A percentile compares a stretch with the other conserved stretches of the same genome.
These are phyloP conservation scores for Melierax canorus DNA, from an alignment of 2,113 vertebrate species.

Conservation along the genomic window DNA sequence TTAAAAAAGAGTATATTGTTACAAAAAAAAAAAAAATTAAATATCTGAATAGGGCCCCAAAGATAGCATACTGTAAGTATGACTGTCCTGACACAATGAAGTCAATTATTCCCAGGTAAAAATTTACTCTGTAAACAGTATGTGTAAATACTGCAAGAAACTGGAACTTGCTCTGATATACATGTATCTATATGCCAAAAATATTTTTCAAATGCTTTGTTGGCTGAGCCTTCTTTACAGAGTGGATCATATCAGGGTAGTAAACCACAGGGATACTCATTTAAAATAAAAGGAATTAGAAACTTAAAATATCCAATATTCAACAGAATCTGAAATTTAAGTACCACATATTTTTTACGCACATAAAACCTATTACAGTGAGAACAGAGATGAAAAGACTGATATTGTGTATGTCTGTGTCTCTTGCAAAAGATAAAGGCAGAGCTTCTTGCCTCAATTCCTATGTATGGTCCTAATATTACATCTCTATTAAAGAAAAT, in stretches of 20 bases:
- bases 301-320: background rate
- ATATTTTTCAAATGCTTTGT: background rate
- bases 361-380: background rate
- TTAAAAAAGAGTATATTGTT: background rate
- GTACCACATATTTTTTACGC: background rate
- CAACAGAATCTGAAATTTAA: background rate
- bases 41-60: background rate
- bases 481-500: background rate
- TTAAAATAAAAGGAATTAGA: background rate
- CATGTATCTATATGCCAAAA: background rate
- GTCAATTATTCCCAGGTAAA: background rate
- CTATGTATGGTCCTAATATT: background rate
- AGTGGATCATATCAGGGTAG: background rate
- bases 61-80: background rate
- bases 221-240: background rate
- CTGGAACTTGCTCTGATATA: background rate
- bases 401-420: fast-evolving
- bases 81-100: background rate
- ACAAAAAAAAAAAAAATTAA: background rate
- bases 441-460: background rate
- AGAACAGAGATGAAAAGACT: background rate
- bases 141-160: background rate
- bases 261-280: background rate
- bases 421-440: background rate
- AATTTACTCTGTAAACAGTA: background rate